Evolutionary conservation across 1,140 invertebrate species (phyloP).

Genomic region (Paralvinella palmiformis): DNA sequence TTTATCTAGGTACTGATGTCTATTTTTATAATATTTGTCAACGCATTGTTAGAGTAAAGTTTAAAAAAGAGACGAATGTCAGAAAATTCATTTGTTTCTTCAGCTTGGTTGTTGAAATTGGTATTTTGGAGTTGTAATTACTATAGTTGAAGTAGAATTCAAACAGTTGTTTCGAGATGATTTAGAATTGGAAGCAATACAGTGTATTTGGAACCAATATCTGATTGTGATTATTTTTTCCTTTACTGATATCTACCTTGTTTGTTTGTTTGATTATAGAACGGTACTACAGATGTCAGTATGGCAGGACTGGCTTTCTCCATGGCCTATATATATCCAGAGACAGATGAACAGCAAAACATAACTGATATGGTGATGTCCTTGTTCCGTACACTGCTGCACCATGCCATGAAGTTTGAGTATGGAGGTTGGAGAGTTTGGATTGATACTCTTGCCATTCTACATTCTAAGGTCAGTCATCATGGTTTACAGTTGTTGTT

Average conservation of each 20-base stretch:
- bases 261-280: constrained; percentile 45
- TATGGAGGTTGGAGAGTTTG: constrained; percentile 99
- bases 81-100: too few species aligned
- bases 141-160: too few species aligned
- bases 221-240: background rate
- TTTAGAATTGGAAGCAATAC: too few species aligned
- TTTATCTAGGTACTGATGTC: too few species aligned
- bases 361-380: constrained; percentile 98
- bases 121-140: too few species aligned
- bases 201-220: too few species aligned
- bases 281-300: constrained; percentile 99
- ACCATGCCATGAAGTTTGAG: constrained; percentile 98
- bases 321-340: constrained; percentile 95
- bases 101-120: too few species aligned
- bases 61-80: too few species aligned
- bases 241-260: background rate
- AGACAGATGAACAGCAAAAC: constrained; percentile 89
- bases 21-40: too few species aligned
- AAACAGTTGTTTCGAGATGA: too few species aligned
- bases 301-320: constrained; percentile 99
- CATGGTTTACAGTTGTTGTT: background rate
- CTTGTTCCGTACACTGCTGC: constrained; percentile 91
- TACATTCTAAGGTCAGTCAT: constrained; percentile 86
- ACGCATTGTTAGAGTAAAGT: too few species aligned
- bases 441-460: constrained; percentile 98